These are phyloP conservation scores for Tetragnatha versicolor DNA, from an alignment of 1,140 invertebrate species.

Conservation along the genomic window DNA sequence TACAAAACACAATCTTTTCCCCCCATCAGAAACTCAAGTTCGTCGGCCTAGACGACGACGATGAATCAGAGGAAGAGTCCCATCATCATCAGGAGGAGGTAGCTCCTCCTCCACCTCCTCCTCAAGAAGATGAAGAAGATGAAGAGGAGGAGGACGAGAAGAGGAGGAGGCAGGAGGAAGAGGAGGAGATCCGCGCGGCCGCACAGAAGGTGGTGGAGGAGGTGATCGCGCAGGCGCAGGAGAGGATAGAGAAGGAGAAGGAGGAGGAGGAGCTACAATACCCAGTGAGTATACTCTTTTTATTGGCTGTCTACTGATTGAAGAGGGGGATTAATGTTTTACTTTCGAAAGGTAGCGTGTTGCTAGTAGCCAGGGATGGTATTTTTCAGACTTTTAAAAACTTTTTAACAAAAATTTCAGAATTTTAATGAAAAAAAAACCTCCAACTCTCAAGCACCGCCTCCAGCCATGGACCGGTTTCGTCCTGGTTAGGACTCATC, in stretches of 20 bases:
- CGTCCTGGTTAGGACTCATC: too few species aligned
- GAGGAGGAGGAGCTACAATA: background rate
- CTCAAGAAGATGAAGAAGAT: background rate
- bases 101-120: background rate
- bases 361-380: too few species aligned
- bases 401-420: too few species aligned
- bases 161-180: background rate
- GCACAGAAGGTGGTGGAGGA: constrained; percentile 36
- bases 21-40: constrained; percentile 20
- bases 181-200: background rate
- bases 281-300: constrained; percentile 2
- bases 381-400: too few species aligned
- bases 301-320: background rate
- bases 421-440: too few species aligned
- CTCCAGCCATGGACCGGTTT: too few species aligned
- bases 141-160: background rate
- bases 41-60: constrained; percentile 1
- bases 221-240: constrained; percentile 25
- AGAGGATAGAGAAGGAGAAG: constrained; percentile 3
- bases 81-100: background rate
- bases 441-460: too few species aligned
- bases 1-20: too few species aligned
- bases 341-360: background rate
- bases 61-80: background rate
- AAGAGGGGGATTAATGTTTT: background rate